Evolutionary conservation across 2,113 vertebrate genomes (phyloP).

Genomic region (Sinocyclocheilus anshuiensis): DNA sequence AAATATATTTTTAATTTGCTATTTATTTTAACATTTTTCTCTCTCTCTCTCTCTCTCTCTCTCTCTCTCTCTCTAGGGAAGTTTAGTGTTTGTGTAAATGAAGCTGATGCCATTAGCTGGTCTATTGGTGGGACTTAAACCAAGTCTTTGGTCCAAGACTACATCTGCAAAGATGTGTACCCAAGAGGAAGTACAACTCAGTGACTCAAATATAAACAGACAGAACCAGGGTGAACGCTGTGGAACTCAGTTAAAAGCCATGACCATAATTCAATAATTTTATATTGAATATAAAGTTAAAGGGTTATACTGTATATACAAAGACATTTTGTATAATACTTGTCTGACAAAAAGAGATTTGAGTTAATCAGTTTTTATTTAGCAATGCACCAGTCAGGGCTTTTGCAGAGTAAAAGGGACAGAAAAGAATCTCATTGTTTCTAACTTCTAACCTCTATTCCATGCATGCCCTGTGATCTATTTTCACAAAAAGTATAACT

Average conservation of each 20-base stretch:
- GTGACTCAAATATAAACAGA: not conserved
- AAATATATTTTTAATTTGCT: not conserved
- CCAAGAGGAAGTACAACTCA: constrained; percentile 11
- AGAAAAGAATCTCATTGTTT: not conserved
- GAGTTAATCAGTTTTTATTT: not conserved
- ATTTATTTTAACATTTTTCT: not conserved
- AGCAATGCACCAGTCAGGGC: constrained; percentile 14
- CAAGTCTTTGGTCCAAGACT: constrained; percentile 1
- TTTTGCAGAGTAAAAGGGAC: constrained; percentile 30
- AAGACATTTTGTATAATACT: constrained; percentile 24
- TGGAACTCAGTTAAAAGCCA: constrained; percentile 4
- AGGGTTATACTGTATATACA: not conserved
- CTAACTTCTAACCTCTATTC: not conserved
- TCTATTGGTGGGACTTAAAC: constrained; percentile 57
- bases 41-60: not conserved
- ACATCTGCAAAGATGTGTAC: not conserved
- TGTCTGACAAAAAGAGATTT: constrained; percentile 3
- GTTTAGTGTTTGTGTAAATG: constrained; percentile 61
- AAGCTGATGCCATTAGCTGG: constrained; percentile 48
- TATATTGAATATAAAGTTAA: not conserved
- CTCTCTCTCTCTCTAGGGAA: constrained; percentile 64
- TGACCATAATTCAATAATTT: not conserved
- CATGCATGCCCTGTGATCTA: not conserved
- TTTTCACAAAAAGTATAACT: not conserved
- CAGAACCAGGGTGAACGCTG: no score